A percentile compares a stretch with the other conserved stretches of the same genome.
phyloP scores from a whole-genome alignment of 2,888 invertebrate species.

The Drosophila glabriapex region DNA sequence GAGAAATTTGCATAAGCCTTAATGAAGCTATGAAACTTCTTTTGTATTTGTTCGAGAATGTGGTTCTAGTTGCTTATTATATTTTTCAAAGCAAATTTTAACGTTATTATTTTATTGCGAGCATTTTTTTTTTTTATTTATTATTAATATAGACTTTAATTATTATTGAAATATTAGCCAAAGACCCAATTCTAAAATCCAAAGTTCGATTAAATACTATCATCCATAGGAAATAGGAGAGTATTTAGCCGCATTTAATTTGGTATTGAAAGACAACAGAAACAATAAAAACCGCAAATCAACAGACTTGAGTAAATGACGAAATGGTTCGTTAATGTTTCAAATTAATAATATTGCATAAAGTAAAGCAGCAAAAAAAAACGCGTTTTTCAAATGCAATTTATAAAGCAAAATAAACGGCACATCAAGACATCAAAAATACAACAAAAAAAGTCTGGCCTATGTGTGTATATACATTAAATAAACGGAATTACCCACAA shows the following conservation, averaged over 20 bases:
- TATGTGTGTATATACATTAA: constrained; percentile 20
- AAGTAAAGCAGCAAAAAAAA: constrained; percentile 48
- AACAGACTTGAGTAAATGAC: constrained; percentile 58
- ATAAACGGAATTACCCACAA: constrained; percentile 76
- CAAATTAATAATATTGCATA: constrained; percentile 70
- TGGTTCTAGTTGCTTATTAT: background rate
- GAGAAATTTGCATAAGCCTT: constrained; percentile 43
- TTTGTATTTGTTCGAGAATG: background rate
- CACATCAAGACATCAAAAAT: constrained; percentile 37
- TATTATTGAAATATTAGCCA: background rate
- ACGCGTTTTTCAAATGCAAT: constrained; percentile 54
- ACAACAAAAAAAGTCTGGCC: constrained; percentile 4
- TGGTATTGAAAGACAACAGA: constrained; percentile 21
- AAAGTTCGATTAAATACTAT: constrained; percentile 3
- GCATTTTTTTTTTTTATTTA: background rate
- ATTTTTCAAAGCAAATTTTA: background rate
- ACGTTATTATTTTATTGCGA: background rate
- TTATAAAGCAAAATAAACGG: constrained; percentile 63
- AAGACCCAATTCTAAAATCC: background rate
- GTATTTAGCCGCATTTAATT: constrained; percentile 23
- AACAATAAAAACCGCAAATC: constrained; percentile 37
- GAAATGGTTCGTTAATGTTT: constrained; percentile 75
- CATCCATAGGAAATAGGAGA: background rate
- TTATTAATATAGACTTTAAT: background rate
- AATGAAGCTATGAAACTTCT: constrained; percentile 13